Percentiles rank a stretch among this genome's conserved stretches.
Conservation (phyloP, 2,113 vertebrate genomes). For the Cromileptes altivelis region DNA sequence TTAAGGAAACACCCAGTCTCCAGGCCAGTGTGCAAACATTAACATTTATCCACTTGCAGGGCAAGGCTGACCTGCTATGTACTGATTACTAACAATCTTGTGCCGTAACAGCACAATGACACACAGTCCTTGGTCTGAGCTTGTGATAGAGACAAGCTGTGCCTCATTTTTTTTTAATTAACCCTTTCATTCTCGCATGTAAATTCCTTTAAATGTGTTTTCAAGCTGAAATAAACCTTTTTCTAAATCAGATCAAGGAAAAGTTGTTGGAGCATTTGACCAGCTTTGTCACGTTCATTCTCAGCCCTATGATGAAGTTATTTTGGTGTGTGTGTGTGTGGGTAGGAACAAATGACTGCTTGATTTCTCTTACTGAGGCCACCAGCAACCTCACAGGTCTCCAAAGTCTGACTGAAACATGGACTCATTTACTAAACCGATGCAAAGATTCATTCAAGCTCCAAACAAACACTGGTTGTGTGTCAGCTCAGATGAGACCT, state of each 20-base stretch:
- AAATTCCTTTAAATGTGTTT: constrained; percentile 5
- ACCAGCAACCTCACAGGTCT: background rate
- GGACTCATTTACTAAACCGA: constrained; percentile 21
- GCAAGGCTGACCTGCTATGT: constrained; percentile 7
- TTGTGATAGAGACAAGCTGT: background rate
- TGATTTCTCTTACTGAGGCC: constrained; percentile 2
- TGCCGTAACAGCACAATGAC: constrained; percentile 19
- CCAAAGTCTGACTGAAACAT: background rate
- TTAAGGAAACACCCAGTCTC: background rate
- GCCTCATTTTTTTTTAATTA: too few species aligned
- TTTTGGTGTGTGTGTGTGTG: constrained; percentile 34
- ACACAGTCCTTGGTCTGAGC: constrained; percentile 30
- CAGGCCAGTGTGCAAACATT: constrained; percentile 52
- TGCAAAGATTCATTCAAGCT: constrained; percentile 3
- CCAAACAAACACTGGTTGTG: constrained; percentile 1
- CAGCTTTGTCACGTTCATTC: background rate
- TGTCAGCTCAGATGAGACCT: background rate
- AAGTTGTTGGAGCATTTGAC: background rate
- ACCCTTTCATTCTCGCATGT: background rate
- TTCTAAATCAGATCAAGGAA: background rate
- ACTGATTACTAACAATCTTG: constrained; percentile 27
- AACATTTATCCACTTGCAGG: constrained; percentile 7
- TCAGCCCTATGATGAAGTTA: constrained; percentile 7
- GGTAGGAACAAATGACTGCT: constrained; percentile 30
- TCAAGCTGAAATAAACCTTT: background rate